These are phyloP conservation scores for Anastatus disparis DNA, from an alignment of 1,140 invertebrate genomes.

Conservation along the genomic window DNA sequence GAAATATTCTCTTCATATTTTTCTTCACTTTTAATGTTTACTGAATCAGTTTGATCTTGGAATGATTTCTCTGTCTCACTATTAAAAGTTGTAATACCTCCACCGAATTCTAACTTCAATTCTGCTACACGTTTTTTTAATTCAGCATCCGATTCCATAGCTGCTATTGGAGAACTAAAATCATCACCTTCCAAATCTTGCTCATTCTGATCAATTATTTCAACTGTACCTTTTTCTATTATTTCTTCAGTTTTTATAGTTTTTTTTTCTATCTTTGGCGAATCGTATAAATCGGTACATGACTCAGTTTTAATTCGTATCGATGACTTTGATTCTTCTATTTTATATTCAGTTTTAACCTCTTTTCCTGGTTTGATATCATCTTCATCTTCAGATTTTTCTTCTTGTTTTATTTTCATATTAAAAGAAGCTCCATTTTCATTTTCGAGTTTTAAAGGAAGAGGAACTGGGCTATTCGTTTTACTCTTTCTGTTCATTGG, in stretches of 20 bases:
- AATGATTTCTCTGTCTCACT: constrained; percentile 44
- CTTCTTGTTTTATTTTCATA: constrained; percentile 19
- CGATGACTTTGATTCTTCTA: background rate
- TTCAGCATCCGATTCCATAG: constrained; percentile 60
- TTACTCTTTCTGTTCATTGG: constrained; percentile 36
- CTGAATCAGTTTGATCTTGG: constrained; percentile 14
- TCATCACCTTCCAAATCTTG: constrained; percentile 56
- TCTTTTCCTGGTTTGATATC: constrained; percentile 33
- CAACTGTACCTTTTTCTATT: constrained; percentile 51
- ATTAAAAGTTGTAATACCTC: constrained; percentile 44
- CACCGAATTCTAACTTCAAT: constrained; percentile 64
- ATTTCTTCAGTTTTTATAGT: constrained; percentile 32
- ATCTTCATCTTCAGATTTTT: constrained; percentile 32
- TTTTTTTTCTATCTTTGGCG: constrained; percentile 15
- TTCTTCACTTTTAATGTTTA: constrained; percentile 8
- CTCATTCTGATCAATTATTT: constrained; percentile 59
- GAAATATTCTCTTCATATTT: constrained; percentile 54
- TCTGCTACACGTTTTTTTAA: constrained; percentile 62
- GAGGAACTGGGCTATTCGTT: background rate
- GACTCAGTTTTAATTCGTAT: constrained; percentile 38
- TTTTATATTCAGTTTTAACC: constrained; percentile 27
- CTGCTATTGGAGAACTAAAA: constrained; percentile 56
- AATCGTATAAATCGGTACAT: background rate
- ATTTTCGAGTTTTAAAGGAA: background rate
- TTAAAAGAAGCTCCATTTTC: background rate